Evolutionary conservation across 2,113 vertebrate genomes (phyloP), one percentile per base, ranked within the genome.

Genomic region (Sinosuthora webbiana): DNA sequence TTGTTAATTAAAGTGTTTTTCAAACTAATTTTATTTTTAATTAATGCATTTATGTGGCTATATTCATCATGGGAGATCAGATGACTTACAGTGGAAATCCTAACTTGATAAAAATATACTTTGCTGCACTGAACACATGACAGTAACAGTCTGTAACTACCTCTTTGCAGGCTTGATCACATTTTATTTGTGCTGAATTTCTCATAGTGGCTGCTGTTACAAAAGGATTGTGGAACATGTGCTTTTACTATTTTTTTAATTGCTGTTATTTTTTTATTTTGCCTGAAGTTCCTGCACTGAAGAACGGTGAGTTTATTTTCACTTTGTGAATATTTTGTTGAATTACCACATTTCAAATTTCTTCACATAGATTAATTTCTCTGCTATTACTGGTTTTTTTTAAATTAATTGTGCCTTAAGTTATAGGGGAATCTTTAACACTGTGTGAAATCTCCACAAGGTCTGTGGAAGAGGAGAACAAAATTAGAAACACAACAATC

Each of bases 21-120:
- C 39, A 81, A 77, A 69, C 20, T 45, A 65, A 62, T 28, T 67
- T 83, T 83, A 59, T 90, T 95, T 93, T 88, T 90, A 88, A 83
- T 93, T 83, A 81, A 28, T 55, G 7, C 23, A 22, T 79, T 80
- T 76, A 52, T 71, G 7, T 60, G 68, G 6, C 42, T 69, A 13
- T 77, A 55, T 84, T 90, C 0, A 3, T 87, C 53, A 77, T 1
- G 6, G 7, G 24, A 67, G 50, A 42, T 73, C 17, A 31, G 23
- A 41, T 80, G 50, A 77, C 89, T 83, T 84, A 52, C 13, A 45
- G 15, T 42, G 18, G 35, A 93, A 65, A 55, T 73, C 21, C 15
- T 49, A 31, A 15, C 15, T 77, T 76, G 37, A 57, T 70, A 27
- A 79, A 80, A 87, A 35, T n/a, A n/a, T 55, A 30, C 39, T 89